These are phyloP conservation scores for Dermatemys mawii DNA, from an alignment of 2,113 vertebrate species.

Conservation along the genomic window DNA sequence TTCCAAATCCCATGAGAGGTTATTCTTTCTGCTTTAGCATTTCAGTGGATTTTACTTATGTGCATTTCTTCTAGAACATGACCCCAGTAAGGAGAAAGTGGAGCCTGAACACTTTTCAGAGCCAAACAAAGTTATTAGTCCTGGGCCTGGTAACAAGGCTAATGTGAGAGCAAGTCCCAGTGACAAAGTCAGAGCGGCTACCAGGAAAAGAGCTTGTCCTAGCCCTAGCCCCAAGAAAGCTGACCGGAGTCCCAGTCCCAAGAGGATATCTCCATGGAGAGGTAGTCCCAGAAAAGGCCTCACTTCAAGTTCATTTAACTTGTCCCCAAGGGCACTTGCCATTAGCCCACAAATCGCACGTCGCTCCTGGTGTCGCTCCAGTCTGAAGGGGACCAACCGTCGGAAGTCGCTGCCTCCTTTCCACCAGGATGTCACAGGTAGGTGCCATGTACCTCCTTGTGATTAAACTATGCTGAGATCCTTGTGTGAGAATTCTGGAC, in stretches of 20 bases:
- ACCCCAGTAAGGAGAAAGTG: rapidly evolving
- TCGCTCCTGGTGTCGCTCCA: slow-evolving; percentile 39
- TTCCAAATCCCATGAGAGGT: neutral
- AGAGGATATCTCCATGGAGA: neutral
- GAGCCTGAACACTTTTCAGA: rapidly evolving
- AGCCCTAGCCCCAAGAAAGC: neutral
- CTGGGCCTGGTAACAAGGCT: neutral
- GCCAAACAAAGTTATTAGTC: neutral
- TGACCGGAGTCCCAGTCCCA: rapidly evolving
- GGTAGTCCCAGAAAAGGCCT: neutral
- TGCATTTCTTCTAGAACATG: neutral
- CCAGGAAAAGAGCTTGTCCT: rapidly evolving
- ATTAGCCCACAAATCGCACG: neutral
- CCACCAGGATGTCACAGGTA: neutral
- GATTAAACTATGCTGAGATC: rapidly evolving
- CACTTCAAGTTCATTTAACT: rapidly evolving
- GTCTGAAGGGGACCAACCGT: neutral
- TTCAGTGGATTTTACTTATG: rapidly evolving
- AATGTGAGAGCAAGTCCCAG: rapidly evolving
- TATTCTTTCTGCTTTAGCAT: neutral
- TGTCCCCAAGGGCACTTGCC: rapidly evolving
- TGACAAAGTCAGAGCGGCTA: rapidly evolving
- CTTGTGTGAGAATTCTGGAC: rapidly evolving
- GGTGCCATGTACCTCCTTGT: rapidly evolving
- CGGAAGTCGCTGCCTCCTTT: slow-evolving; percentile 52